Conservation (phyloP, 1,140 invertebrate genomes). For the Drosophila hydei region DNA sequence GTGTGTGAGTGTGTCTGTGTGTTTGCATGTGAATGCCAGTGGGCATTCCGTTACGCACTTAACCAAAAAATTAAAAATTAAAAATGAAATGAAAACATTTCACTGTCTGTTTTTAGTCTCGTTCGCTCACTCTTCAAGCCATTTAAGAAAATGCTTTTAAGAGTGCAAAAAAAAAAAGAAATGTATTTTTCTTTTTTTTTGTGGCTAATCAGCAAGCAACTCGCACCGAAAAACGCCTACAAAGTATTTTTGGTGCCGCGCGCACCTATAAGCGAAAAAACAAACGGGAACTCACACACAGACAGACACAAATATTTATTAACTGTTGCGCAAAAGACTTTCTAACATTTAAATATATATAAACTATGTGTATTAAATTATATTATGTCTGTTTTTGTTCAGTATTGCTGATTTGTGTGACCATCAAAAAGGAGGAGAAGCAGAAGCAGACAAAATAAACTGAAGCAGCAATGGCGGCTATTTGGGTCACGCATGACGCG, state of each 20-base stretch:
- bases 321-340: constrained; percentile 50
- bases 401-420: constrained; percentile 15
- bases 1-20: constrained; percentile 11
- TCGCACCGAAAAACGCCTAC: constrained; percentile 60
- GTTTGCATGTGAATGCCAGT: constrained; percentile 12
- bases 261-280: constrained; percentile 41
- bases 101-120: not conserved
- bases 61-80: constrained; percentile 8
- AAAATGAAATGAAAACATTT: constrained; percentile 36
- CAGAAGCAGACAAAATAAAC: not conserved
- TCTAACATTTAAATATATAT: constrained; percentile 5
- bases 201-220: constrained; percentile 64
- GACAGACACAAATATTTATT: constrained; percentile 23
- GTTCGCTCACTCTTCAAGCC: constrained; percentile 15
- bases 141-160: constrained; percentile 55
- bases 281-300: constrained; percentile 49
- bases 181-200: constrained; percentile 25
- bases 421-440: constrained; percentile 2
- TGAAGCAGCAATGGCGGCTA: constrained; percentile 18
- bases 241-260: constrained; percentile 70
- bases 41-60: constrained; percentile 40
- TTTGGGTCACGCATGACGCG: constrained; percentile 62
- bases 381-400: constrained; percentile 37
- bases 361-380: not conserved
- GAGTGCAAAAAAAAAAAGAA: constrained; percentile 42